Percentiles rank a stretch among this genome's conserved stretches.
phyloP scores from a whole-genome alignment of 2,797 vertebrate genomes.

The Siniperca obscura region DNA sequence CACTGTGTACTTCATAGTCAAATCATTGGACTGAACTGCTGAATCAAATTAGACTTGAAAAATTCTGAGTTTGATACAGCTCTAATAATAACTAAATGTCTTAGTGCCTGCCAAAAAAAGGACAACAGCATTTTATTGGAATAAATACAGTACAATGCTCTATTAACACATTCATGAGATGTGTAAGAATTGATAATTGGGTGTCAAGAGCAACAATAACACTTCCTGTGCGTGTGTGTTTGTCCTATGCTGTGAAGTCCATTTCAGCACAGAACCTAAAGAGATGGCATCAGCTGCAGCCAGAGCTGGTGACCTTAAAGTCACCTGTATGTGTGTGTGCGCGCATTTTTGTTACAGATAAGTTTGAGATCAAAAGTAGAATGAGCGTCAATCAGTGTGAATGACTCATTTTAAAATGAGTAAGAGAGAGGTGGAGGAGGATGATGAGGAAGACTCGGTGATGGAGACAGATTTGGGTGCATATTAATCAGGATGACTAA shows the following conservation, averaged over 20 bases:
- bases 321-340: not conserved
- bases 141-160: slow-evolving; percentile 56
- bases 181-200: slow-evolving; percentile 69
- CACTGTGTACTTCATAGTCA: not conserved
- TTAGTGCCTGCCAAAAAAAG: slow-evolving; percentile 63
- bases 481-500: slow-evolving; percentile 82
- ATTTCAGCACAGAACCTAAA: slow-evolving; percentile 32
- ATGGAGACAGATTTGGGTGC: slow-evolving; percentile 81
- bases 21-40: slow-evolving; percentile 5
- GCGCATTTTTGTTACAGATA: slow-evolving; percentile 8
- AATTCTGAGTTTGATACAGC: slow-evolving; percentile 19
- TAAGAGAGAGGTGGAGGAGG: slow-evolving; percentile 45
- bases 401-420: slow-evolving; percentile 51
- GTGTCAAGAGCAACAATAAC: slow-evolving; percentile 65
- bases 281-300: slow-evolving; percentile 33
- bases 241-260: slow-evolving; percentile 39
- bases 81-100: slow-evolving; percentile 63
- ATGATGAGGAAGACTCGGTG: slow-evolving; percentile 53
- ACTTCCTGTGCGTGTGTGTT: slow-evolving; percentile 36
- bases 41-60: slow-evolving; percentile 29
- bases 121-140: slow-evolving; percentile 64
- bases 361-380: slow-evolving; percentile 38
- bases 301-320: slow-evolving; percentile 16
- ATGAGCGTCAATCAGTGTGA: slow-evolving; percentile 36
- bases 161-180: slow-evolving; percentile 67